Evolutionary conservation across 2,113 vertebrate species (phyloP).

Genomic region (Tupaia chinensis): DNA sequence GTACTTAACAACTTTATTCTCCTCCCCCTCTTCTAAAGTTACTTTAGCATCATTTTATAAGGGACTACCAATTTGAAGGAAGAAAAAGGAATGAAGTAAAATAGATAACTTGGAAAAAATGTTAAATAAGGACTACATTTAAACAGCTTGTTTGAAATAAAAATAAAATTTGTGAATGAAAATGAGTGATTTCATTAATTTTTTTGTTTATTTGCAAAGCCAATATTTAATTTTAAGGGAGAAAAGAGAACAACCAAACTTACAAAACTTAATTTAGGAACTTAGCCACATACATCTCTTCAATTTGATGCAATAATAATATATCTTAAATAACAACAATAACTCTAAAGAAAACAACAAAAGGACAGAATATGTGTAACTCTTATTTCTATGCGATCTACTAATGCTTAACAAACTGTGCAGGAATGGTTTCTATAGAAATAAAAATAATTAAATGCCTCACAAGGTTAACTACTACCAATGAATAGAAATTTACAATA

Average conservation of each 20-base stretch:
- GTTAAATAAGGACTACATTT: neutral
- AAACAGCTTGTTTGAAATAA: neutral
- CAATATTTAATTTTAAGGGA: neutral
- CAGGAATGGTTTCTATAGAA: neutral
- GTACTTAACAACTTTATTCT: slow-evolving; percentile 71
- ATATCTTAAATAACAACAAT: neutral
- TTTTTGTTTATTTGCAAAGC: neutral
- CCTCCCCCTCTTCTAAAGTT: slow-evolving; percentile 58
- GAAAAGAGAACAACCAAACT: neutral
- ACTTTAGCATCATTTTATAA: slow-evolving; percentile 65
- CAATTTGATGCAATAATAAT: neutral
- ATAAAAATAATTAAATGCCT: neutral
- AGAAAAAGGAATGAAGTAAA: slow-evolving; percentile 38
- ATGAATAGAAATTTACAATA: neutral
- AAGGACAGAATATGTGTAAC: neutral
- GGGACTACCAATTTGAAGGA: slow-evolving; percentile 63
- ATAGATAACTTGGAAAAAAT: neutral
- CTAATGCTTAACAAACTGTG: neutral
- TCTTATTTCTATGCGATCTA: neutral
- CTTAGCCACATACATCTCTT: neutral
- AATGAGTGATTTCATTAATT: neutral
- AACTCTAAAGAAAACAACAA: neutral
- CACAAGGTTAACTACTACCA: neutral
- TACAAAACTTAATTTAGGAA: neutral
- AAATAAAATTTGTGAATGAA: neutral